Conservation (phyloP, 35 echinoderm and acorn worm genomes). For the Heliocidaris erythrogramma region DNA sequence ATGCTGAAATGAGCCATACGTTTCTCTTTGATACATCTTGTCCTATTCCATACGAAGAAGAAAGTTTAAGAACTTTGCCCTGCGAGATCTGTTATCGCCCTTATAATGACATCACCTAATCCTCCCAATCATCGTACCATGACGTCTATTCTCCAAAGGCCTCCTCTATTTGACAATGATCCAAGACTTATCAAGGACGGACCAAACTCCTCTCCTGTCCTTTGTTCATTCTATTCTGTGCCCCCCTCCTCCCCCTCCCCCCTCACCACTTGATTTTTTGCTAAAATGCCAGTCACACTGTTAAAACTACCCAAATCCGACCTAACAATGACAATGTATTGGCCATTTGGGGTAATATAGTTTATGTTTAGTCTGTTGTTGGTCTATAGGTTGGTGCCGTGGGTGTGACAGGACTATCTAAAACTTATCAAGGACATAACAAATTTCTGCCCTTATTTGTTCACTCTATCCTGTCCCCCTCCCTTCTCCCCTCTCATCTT, state of each 20-base stretch:
- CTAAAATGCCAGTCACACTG: too few relatives aligned
- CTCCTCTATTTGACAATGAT: conserved; percentile 21
- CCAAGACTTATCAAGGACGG: conserved; percentile 3
- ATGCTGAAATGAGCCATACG: neutral
- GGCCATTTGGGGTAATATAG: too few relatives aligned
- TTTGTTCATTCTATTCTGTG: neutral
- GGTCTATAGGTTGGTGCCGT: too few relatives aligned
- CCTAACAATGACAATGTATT: too few relatives aligned
- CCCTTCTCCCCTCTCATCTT: too few relatives aligned
- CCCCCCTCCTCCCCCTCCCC: neutral
- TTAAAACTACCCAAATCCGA: too few relatives aligned
- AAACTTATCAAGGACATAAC: too few relatives aligned
- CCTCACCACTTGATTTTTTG: neutral
- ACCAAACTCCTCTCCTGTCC: neutral
- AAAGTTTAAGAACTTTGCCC: neutral
- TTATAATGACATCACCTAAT: conserved; percentile 31
- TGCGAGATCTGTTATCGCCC: conserved; percentile 21
- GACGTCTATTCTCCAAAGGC: conserved; percentile 14
- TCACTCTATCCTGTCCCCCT: too few relatives aligned
- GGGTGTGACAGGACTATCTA: too few relatives aligned
- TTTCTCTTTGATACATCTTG: neutral
- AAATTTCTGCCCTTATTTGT: too few relatives aligned
- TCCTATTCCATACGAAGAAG: neutral
- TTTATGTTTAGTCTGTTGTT: too few relatives aligned
- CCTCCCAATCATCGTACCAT: conserved; percentile 19